Evolutionary conservation across 2,113 vertebrate species (phyloP).

Genomic region (Python bivittatus): DNA sequence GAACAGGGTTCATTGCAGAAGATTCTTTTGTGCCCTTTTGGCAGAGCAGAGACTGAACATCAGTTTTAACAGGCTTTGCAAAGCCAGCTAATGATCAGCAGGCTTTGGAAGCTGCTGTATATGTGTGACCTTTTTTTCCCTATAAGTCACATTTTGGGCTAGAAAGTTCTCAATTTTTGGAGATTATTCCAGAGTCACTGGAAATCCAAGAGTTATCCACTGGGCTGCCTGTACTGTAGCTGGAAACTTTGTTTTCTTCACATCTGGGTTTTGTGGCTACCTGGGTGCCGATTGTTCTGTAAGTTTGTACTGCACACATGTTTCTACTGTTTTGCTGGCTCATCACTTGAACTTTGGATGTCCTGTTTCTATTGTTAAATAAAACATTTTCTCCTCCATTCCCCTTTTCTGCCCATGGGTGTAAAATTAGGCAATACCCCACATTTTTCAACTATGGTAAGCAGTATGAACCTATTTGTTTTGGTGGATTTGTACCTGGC

Average conservation of each 20-base stretch:
- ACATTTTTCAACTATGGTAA: not conserved
- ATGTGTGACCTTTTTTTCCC: not conserved
- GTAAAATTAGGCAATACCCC: not conserved
- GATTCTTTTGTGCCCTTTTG: not conserved
- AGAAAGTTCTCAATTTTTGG: no score
- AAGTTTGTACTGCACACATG: not conserved
- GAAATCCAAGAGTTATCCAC: no score
- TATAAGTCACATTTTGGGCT: not conserved
- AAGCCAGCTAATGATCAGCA: no score
- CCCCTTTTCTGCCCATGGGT: not conserved
- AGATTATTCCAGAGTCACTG: not conserved
- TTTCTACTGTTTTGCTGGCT: not conserved
- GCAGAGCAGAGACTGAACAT: not conserved
- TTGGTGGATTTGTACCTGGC: no score
- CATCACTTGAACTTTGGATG: not conserved
- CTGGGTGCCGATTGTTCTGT: not conserved
- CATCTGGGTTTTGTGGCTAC: not conserved
- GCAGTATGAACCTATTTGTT: not conserved
- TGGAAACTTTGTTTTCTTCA: not conserved
- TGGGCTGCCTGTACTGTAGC: no score
- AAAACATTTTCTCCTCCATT: conserved; percentile 23
- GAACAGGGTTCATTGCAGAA: not conserved
- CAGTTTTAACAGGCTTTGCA: not conserved
- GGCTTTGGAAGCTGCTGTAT: no score
- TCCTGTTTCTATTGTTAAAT: conserved; percentile 16